A percentile compares a stretch with the other conserved stretches of the same genome.
Conservation (phyloP, 2,888 invertebrate genomes). For the Autographa pulchrina region DNA sequence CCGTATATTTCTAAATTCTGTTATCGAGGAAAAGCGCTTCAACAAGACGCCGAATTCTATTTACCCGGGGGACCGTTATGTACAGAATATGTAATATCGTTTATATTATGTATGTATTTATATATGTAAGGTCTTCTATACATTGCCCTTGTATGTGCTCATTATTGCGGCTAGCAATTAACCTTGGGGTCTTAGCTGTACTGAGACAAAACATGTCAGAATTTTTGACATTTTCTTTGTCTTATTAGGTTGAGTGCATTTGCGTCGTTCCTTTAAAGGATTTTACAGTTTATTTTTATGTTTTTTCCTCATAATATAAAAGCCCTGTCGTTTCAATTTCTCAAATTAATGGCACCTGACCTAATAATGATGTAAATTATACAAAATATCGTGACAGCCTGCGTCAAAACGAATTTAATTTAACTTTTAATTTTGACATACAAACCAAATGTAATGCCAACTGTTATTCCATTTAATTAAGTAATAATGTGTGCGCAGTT, state of each 20-base stretch:
- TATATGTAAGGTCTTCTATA: constrained; percentile 4
- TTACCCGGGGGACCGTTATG: constrained; percentile 69
- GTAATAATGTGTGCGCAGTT: constrained; percentile 1
- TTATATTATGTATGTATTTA: constrained; percentile 36
- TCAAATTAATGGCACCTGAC: too few species aligned
- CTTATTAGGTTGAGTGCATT: neutral
- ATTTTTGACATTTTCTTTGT: neutral
- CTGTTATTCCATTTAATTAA: neutral
- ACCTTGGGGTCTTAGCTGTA: neutral
- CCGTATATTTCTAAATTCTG: constrained; percentile 60
- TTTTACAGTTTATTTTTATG: neutral
- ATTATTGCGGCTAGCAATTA: neutral
- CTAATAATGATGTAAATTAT: too few species aligned
- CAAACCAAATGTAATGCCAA: neutral
- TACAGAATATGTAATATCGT: constrained; percentile 74
- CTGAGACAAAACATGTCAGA: neutral
- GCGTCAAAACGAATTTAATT: too few species aligned
- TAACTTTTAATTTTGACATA: neutral
- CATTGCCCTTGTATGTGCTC: neutral
- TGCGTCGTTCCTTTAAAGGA: neutral
- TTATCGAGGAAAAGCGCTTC: constrained; percentile 65
- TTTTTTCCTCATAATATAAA: too few species aligned
- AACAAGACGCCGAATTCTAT: constrained; percentile 70
- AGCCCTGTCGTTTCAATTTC: too few species aligned
- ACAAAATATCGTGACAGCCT: too few species aligned